These are phyloP conservation scores for Spodoptera frugiperda DNA, from an alignment of 1,140 invertebrate species.

Conservation along the genomic window DNA sequence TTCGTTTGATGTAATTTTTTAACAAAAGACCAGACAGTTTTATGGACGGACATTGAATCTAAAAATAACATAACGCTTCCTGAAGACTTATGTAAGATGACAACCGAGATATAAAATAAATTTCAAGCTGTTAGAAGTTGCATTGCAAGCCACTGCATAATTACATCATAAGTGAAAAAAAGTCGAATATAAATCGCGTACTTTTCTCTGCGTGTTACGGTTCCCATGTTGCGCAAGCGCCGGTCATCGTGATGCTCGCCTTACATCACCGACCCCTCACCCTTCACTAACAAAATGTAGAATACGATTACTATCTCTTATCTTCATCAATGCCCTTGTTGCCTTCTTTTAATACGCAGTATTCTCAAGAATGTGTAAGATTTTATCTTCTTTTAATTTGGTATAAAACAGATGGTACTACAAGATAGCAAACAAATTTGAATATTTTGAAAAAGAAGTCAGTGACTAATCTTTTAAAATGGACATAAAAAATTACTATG, in stretches of 20 bases:
- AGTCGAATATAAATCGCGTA: slow-evolving; percentile 33
- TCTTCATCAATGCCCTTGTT: not conserved
- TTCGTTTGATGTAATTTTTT: not conserved
- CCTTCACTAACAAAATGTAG: not conserved
- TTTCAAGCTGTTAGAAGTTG: slow-evolving; percentile 15
- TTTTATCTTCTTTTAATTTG: too few species aligned
- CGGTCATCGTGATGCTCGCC: slow-evolving; percentile 24
- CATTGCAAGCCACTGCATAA: not conserved
- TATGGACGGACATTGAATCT: not conserved
- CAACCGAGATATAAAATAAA: slow-evolving; percentile 11
- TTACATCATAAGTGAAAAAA: slow-evolving; percentile 17
- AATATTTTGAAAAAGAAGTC: too few species aligned
- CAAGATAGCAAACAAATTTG: too few species aligned
- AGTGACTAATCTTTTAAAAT: too few species aligned
- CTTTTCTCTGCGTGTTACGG: slow-evolving; percentile 27
- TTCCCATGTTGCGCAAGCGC: slow-evolving; percentile 28
- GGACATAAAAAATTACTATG: too few species aligned
- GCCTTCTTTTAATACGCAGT: too few species aligned
- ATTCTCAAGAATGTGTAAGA: too few species aligned
- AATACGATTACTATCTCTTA: not conserved
- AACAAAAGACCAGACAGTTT: not conserved
- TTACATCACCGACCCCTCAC: slow-evolving; percentile 31
- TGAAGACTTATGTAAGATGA: slow-evolving; percentile 14
- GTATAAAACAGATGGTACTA: too few species aligned
- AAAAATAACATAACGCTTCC: slow-evolving; percentile 23